phyloP scores from a whole-genome alignment of 2,113 vertebrate species.

The Solea senegalensis region DNA sequence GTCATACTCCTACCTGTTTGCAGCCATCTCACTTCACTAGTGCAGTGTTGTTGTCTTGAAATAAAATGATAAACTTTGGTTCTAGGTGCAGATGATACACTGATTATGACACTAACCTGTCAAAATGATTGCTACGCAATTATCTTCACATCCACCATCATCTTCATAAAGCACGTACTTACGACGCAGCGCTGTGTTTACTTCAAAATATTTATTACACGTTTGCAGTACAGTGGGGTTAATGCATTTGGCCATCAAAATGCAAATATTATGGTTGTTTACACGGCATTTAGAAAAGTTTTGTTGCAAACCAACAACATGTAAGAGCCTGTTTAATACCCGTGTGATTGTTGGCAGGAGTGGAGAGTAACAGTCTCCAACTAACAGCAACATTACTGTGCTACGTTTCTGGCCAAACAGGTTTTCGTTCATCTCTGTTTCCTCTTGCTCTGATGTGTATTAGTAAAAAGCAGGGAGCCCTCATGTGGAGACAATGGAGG shows the following conservation, averaged over 20 bases:
- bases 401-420: background rate
- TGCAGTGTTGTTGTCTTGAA: too few species aligned
- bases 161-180: background rate
- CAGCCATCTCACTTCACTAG: too few species aligned
- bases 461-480: constrained; percentile 12
- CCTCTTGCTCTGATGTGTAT: constrained; percentile 5
- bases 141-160: background rate
- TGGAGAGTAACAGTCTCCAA: constrained; percentile 29
- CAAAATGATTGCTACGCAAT: too few species aligned
- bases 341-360: constrained; percentile 55
- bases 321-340: constrained; percentile 38
- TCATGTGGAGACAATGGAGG: constrained; percentile 15
- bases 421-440: background rate
- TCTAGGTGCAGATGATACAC: too few species aligned
- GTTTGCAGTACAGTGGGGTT: constrained; percentile 28
- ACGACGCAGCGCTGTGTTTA: background rate
- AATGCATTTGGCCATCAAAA: constrained; percentile 42
- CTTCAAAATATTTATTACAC: constrained; percentile 57
- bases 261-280: constrained; percentile 40
- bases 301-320: constrained; percentile 40
- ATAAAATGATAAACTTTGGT: too few species aligned
- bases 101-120: too few species aligned
- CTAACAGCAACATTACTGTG: background rate
- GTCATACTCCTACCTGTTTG: too few species aligned
- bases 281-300: constrained; percentile 45